Evolutionary conservation across 92 coral and sea anemone genomes (phyloP).

Genomic region (Zoanthus sociatus): DNA sequence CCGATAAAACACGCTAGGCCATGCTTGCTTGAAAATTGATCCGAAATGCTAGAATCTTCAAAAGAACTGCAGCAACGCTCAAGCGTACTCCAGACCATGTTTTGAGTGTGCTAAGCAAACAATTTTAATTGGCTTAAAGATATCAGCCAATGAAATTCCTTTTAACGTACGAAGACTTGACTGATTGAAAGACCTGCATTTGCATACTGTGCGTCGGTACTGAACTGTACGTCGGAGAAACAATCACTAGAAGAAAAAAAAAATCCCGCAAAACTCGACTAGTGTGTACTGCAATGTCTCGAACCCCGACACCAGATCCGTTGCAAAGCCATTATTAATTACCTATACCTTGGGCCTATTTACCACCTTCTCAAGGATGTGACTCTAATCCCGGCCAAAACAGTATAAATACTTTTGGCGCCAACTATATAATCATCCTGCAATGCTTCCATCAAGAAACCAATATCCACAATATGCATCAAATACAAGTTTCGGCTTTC

Average conservation of each 20-base stretch:
- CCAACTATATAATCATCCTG: conserved; percentile 45
- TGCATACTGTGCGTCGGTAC: conserved; percentile 4
- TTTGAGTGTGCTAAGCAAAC: neutral
- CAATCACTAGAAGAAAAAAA: conserved; percentile 8
- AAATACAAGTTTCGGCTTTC: conserved; percentile 24
- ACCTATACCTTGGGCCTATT: conserved; percentile 45
- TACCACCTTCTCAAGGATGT: conserved; percentile 37
- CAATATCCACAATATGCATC: too few relatives aligned
- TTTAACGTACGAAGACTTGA: too few relatives aligned
- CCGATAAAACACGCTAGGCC: too few relatives aligned
- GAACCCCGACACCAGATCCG: conserved; percentile 48
- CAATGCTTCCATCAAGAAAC: conserved; percentile 19
- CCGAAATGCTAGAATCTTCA: too few relatives aligned
- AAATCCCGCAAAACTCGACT: neutral
- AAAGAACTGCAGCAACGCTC: neutral
- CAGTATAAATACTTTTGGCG: conserved; percentile 37
- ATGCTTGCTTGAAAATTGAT: too few relatives aligned
- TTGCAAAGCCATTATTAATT: conserved; percentile 30
- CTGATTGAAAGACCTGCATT: conserved; percentile 1
- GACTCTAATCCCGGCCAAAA: conserved; percentile 34
- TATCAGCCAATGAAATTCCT: too few relatives aligned
- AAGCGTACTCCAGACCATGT: conserved; percentile 6
- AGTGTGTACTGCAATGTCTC: neutral
- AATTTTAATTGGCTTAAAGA: too few relatives aligned
- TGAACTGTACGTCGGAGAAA: conserved; percentile 8